phyloP scores from a whole-genome alignment of 2,113 vertebrate genomes.

The Lagopus leucura region DNA sequence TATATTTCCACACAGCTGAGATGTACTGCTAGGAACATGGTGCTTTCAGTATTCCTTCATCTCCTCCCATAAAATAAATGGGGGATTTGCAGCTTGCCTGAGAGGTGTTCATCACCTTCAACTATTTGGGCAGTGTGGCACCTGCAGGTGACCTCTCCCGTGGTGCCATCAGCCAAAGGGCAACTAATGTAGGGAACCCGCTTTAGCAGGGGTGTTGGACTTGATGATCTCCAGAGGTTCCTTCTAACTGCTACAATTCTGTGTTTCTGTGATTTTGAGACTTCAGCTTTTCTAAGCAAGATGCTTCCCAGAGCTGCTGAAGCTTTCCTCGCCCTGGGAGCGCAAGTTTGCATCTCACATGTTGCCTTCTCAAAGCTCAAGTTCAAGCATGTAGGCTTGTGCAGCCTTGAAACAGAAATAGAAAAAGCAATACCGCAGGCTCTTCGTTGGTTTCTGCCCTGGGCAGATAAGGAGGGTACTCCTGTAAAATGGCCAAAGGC shows the following conservation, averaged over 20 bases:
- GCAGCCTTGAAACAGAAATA: background rate
- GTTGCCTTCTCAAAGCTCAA: background rate
- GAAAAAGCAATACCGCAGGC: background rate
- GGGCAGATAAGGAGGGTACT: slow-evolving; percentile 34
- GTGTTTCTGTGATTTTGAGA: background rate
- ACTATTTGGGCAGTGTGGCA: background rate
- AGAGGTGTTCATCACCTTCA: background rate
- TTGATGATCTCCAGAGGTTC: too few relatives aligned
- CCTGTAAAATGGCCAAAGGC: background rate
- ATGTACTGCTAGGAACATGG: background rate
- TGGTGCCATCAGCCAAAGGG: rapidly evolving
- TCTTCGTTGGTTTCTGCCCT: slow-evolving; percentile 18
- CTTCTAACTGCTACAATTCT: too few relatives aligned
- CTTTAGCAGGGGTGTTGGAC: too few relatives aligned
- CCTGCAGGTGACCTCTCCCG: background rate
- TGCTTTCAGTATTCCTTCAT: background rate
- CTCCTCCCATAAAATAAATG: background rate
- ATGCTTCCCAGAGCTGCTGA: background rate
- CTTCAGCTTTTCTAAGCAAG: background rate
- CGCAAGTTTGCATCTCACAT: background rate
- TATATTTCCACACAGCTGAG: background rate
- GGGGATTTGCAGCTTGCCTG: background rate
- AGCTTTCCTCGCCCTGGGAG: background rate
- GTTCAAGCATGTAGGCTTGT: background rate
- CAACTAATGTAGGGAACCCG: too few relatives aligned